Base-by-base conservation (phyloP, 2,888 invertebrate species). In the Cataglyphis altisquamis region DNA sequence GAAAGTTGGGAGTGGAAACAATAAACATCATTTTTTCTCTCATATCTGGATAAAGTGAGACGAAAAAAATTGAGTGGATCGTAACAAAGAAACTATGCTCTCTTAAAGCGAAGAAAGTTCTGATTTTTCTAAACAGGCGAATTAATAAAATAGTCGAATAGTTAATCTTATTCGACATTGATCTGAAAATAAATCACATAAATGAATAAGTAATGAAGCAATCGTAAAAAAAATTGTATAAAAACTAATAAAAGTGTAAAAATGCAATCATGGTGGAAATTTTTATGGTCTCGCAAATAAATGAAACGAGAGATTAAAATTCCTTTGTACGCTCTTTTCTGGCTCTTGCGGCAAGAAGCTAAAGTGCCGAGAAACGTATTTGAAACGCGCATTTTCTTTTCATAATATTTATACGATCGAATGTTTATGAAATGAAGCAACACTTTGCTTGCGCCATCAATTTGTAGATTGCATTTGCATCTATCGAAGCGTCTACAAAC, bases 401-500 rank as follows among this genome's bases (percentile, higher is more conserved):
- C 72, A 60, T 60, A 72, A 80, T 72, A 72, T 80, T 80, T 80
- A 72, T 25, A 45, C 60, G 72, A 80, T 80, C 45, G 45, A 32
- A 60, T 72, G 60, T 78, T 78, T 70, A 80, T 21, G 18, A 10
- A 70, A 36, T 15, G 72, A 72, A 80, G 60, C 72, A 80, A 80
- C 78, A 80, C 78, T 80, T 52, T 45, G 21, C 78, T 45, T 32
- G 32, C 41, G 52, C 41, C 70, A 68, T 72, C 78, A 80, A 80
- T 80, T 80, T 78, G 10, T 70, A 70, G 45, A 80, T 80, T 32
- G 57, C 60, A 70, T 78, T 70, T 70, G 41, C 70, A 21, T 45
- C 57, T 36, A 25, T 21, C 45, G 32, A 70, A 2, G 45, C 72
- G 45, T 60, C 32, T 12, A 57, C 21, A 72, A 80, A 60, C 78